Conservation (phyloP, 2,797 vertebrate species). For the Microctenopoma lineatum region DNA sequence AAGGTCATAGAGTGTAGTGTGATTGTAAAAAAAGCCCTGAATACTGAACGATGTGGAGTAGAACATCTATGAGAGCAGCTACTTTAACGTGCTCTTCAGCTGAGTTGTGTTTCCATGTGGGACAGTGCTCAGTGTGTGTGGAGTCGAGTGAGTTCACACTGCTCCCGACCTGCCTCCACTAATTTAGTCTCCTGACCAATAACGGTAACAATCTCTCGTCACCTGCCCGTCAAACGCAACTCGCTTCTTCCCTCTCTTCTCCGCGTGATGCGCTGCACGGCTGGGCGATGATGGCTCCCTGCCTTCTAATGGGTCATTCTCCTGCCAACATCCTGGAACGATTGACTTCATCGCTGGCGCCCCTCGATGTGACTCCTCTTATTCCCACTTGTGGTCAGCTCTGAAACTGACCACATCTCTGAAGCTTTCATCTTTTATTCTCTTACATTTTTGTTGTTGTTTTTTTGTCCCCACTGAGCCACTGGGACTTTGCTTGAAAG, state of each 20-base stretch:
- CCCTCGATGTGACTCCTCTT: slow-evolving; percentile 37
- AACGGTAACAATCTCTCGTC: slow-evolving; percentile 45
- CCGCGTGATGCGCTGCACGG: slow-evolving; percentile 23
- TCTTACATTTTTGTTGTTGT: slow-evolving; percentile 32
- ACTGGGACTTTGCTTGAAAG: slow-evolving; percentile 26
- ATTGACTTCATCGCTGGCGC: slow-evolving; percentile 63
- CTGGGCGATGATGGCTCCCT: slow-evolving; percentile 45
- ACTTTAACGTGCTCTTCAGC: slow-evolving; percentile 25
- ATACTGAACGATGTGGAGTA: background rate
- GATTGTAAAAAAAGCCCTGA: background rate
- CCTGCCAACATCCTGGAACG: slow-evolving; percentile 56
- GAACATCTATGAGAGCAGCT: slow-evolving; percentile 6
- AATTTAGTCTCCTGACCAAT: slow-evolving; percentile 34
- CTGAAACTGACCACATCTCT: slow-evolving; percentile 45
- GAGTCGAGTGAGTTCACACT: slow-evolving; percentile 53
- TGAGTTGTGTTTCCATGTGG: slow-evolving; percentile 30
- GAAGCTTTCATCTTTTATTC: slow-evolving; percentile 43
- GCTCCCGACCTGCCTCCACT: slow-evolving; percentile 20
- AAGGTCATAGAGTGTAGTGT: background rate
- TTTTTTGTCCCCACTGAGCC: slow-evolving; percentile 11
- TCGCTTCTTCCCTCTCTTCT: slow-evolving; percentile 22
- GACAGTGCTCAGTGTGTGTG: slow-evolving; percentile 20
- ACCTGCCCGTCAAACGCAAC: slow-evolving; percentile 45
- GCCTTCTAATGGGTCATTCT: slow-evolving; percentile 62
- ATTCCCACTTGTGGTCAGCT: slow-evolving; percentile 53